Evolutionary conservation across 2,797 vertebrate species (phyloP).

Genomic region (Remorina albescens): DNA sequence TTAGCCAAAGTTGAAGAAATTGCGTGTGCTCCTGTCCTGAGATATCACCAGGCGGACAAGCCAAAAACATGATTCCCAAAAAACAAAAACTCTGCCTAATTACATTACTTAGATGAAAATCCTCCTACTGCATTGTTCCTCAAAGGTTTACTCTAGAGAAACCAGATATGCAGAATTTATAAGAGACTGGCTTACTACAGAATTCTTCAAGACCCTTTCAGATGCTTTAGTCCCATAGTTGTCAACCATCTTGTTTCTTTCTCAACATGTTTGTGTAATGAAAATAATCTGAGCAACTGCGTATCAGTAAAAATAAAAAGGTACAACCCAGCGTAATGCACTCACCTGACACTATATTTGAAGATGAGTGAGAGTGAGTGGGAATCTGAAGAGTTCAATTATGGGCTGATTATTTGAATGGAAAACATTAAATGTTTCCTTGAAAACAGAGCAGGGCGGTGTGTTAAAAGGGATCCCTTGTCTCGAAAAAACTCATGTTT

Average conservation of each 20-base stretch:
- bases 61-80: background rate
- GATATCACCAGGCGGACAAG: background rate
- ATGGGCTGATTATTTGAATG: background rate
- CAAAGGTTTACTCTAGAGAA: constrained; percentile 21
- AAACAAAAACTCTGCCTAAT: background rate
- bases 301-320: background rate
- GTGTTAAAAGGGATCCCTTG: background rate
- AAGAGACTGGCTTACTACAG: constrained; percentile 30
- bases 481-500: background rate
- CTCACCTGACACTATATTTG: background rate
- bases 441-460: background rate
- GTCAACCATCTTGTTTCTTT: constrained; percentile 12
- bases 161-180: constrained; percentile 39
- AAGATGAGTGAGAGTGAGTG: no score
- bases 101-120: background rate
- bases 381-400: background rate
- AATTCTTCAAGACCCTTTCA: constrained; percentile 25
- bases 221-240: constrained; percentile 4
- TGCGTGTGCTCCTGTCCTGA: no score
- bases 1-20: background rate
- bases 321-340: background rate
- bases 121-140: background rate
- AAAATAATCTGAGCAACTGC: background rate
- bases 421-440: background rate
- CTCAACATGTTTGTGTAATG: background rate